Evolutionary conservation across 2,113 vertebrate species (phyloP).

Genomic region (Chaetodon trifascialis): DNA sequence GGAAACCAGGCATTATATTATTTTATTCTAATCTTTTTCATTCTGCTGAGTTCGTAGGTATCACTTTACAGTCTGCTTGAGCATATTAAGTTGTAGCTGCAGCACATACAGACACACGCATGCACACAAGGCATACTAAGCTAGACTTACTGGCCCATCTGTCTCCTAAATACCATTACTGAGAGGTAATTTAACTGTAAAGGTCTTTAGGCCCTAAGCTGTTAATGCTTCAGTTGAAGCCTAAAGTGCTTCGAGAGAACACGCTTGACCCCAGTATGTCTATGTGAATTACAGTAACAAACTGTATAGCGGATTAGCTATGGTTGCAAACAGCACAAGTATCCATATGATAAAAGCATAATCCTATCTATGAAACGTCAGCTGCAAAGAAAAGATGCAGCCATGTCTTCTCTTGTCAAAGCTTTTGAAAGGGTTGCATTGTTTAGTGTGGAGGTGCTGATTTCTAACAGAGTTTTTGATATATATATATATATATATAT

Average conservation of each 20-base stretch:
- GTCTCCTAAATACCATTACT: slow-evolving; percentile 68
- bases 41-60: neutral
- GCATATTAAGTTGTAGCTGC: slow-evolving; percentile 20
- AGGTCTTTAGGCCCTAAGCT: slow-evolving; percentile 69
- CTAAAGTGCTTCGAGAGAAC: slow-evolving; percentile 43
- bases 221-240: slow-evolving; percentile 62
- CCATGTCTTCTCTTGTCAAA: neutral
- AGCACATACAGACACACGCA: neutral
- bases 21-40: neutral
- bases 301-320: slow-evolving; percentile 23
- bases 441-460: neutral
- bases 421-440: neutral
- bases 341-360: slow-evolving; percentile 22
- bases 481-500: too few species aligned
- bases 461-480: neutral
- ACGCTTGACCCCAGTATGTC: slow-evolving; percentile 24
- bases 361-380: slow-evolving; percentile 21
- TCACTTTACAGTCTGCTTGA: slow-evolving; percentile 13
- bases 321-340: slow-evolving; percentile 14
- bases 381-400: neutral
- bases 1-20: too few species aligned
- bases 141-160: slow-evolving; percentile 62
- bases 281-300: slow-evolving; percentile 20
- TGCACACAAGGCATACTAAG: slow-evolving; percentile 35
- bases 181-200: slow-evolving; percentile 69